Percentiles rank a stretch among this genome's conserved stretches.
These are phyloP conservation scores for Alviniconcha strummeri DNA, from an alignment of 2,888 invertebrate species.

Conservation along the genomic window DNA sequence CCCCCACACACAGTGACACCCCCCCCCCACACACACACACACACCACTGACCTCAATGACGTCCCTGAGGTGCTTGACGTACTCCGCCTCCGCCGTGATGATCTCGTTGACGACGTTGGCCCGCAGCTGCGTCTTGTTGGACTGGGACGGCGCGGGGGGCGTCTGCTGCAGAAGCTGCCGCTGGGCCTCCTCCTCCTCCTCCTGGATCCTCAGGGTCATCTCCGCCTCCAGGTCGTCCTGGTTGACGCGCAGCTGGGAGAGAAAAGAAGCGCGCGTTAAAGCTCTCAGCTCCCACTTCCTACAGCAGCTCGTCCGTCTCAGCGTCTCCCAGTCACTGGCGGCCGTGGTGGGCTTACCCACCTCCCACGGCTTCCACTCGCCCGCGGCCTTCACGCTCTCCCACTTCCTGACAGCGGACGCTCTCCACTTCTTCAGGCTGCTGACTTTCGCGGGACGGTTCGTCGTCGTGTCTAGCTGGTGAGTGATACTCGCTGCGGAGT, in stretches of 20 bases:
- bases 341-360: neutral
- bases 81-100: slow-evolving; percentile 88
- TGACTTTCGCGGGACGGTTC: neutral
- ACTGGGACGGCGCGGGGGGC: slow-evolving; percentile 76
- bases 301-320: no score
- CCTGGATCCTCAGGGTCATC: slow-evolving; percentile 44
- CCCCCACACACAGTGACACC: neutral
- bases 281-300: no score
- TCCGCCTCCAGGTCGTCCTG: slow-evolving; percentile 75
- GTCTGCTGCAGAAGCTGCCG: slow-evolving; percentile 37
- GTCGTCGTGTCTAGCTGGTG: no score
- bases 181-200: slow-evolving; percentile 73
- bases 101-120: slow-evolving; percentile 87
- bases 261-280: neutral
- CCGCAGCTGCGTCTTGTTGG: slow-evolving; percentile 77
- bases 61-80: slow-evolving; percentile 84
- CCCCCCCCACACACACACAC: neutral
- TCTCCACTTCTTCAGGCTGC: neutral
- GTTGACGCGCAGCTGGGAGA: slow-evolving; percentile 79
- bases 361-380: no score
- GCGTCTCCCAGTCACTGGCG: no score
- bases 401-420: neutral
- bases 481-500: no score
- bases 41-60: slow-evolving; percentile 75
- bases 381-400: neutral